Evolutionary conservation across 2,797 vertebrate genomes (phyloP).

Genomic region (Epinephelus malabaricus): DNA sequence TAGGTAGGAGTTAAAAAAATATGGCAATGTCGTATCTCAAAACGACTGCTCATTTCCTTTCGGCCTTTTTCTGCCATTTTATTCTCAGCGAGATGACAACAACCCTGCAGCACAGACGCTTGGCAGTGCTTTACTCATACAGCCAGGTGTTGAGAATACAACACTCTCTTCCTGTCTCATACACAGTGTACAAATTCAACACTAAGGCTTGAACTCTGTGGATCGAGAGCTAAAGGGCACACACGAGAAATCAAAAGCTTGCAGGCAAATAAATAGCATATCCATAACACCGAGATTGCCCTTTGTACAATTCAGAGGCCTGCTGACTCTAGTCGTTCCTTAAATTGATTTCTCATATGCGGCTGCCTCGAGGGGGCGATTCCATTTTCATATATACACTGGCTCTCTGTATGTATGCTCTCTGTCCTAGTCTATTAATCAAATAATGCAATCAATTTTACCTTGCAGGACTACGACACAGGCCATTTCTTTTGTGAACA

Average conservation of each 20-base stretch:
- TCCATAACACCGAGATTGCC: constrained; percentile 81
- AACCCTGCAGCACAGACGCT: constrained; percentile 28
- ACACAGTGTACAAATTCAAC: constrained; percentile 36
- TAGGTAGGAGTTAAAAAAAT: constrained; percentile 15
- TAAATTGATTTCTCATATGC: constrained; percentile 87
- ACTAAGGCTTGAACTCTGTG: constrained; percentile 18
- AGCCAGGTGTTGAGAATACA: constrained; percentile 51
- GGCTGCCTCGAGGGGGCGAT: constrained; percentile 80
- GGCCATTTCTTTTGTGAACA: constrained; percentile 57
- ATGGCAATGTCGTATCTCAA: constrained; percentile 9
- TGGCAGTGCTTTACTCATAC: background rate
- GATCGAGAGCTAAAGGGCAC: constrained; percentile 69
- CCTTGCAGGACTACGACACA: constrained; percentile 48
- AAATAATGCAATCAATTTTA: constrained; percentile 78
- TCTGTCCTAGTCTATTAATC: constrained; percentile 75
- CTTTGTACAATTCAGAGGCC: constrained; percentile 82
- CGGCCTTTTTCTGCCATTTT: constrained; percentile 13
- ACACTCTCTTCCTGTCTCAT: constrained; percentile 29
- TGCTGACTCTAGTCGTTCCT: constrained; percentile 84
- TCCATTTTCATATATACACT: constrained; percentile 82
- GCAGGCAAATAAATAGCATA: constrained; percentile 82
- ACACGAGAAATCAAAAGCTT: constrained; percentile 69
- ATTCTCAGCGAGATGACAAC: constrained; percentile 31
- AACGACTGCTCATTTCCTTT: constrained; percentile 29
- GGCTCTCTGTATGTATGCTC: constrained; percentile 59